Conservation (phyloP, 2,797 vertebrate species). For the Labroides dimidiatus region DNA sequence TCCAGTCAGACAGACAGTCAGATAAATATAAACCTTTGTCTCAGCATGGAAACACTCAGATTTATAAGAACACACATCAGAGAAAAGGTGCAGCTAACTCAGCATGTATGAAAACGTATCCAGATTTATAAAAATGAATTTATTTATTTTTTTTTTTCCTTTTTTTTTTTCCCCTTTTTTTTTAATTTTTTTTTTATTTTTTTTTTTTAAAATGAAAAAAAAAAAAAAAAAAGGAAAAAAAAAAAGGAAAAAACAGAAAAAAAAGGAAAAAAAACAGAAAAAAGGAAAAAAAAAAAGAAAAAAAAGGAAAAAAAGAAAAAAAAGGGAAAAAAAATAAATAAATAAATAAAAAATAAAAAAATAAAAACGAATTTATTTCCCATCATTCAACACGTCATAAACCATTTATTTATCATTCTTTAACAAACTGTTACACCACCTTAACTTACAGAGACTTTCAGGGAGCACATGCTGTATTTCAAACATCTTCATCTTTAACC, state of each 20-base stretch:
- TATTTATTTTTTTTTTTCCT: too few species aligned
- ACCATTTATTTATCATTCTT: not conserved
- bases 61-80: slow-evolving; percentile 11
- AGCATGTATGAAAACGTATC: not conserved
- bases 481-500: slow-evolving; percentile 6
- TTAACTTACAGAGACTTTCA: slow-evolving; percentile 32
- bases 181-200: too few species aligned
- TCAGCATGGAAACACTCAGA: slow-evolving; percentile 31
- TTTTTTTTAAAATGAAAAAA: too few species aligned
- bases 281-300: too few species aligned
- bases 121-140: not conserved
- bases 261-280: too few species aligned
- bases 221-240: too few species aligned
- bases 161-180: too few species aligned
- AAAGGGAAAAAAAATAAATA: too few species aligned
- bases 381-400: slow-evolving; percentile 16
- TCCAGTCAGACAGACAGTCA: slow-evolving; percentile 54
- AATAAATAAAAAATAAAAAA: too few species aligned
- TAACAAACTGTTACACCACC: not conserved
- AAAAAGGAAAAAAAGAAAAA: too few species aligned
- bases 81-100: not conserved
- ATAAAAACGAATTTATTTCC: not conserved
- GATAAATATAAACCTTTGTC: slow-evolving; percentile 56
- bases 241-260: too few species aligned
- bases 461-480: slow-evolving; percentile 14